Conservation (phyloP, 2,888 invertebrate species). For the Caenorhabditis sp. region DNA sequence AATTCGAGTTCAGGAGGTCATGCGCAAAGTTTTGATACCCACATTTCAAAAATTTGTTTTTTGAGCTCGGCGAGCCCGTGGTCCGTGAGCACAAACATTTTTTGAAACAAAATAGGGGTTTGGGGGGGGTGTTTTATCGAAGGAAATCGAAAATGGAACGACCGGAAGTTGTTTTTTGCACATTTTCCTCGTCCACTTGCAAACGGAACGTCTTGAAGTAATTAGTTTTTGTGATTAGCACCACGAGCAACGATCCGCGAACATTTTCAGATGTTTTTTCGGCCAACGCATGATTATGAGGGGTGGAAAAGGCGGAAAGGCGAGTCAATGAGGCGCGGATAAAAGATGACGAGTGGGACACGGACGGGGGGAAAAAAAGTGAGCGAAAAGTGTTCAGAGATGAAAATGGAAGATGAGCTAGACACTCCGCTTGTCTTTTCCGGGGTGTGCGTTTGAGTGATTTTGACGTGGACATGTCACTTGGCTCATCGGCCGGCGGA, state of each 20-base stretch:
- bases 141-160: neutral
- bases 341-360: conserved; percentile 36
- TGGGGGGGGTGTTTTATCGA: too few species aligned
- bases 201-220: neutral
- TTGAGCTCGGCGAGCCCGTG: too few species aligned
- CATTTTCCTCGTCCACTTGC: conserved; percentile 10
- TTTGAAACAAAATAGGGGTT: neutral
- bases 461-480: conserved; percentile 28
- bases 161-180: conserved; percentile 26
- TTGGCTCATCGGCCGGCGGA: too few species aligned
- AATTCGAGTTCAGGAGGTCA: too few species aligned
- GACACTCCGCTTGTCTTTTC: neutral
- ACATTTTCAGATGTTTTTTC: neutral
- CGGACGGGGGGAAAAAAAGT: neutral
- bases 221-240: conserved; percentile 7
- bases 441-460: conserved; percentile 31
- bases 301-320: conserved; percentile 3
- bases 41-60: too few species aligned
- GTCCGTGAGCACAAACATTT: too few species aligned
- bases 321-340: conserved; percentile 36
- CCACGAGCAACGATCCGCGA: too few species aligned
- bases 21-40: too few species aligned
- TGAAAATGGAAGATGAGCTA: conserved; percentile 15
- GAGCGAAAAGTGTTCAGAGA: conserved; percentile 27
- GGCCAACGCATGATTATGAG: neutral